Evolutionary conservation across 1,140 invertebrate species (phyloP).

Genomic region (Heliconius congener): DNA sequence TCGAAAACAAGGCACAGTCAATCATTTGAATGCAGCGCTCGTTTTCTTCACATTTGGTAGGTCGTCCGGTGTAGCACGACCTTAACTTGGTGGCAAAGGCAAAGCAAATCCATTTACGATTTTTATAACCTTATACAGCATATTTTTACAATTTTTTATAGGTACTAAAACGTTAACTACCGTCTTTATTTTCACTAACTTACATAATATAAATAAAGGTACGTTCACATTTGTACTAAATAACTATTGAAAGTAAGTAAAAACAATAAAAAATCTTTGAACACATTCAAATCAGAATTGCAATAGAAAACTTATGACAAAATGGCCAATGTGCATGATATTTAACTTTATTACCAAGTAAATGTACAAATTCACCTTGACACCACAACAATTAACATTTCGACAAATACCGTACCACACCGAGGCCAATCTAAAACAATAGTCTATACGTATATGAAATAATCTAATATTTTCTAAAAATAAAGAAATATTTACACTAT

Average conservation of each 20-base stretch:
- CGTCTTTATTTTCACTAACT: too few relatives aligned
- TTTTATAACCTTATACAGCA: conserved; percentile 27
- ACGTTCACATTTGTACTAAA: too few relatives aligned
- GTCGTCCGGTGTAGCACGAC: conserved; percentile 49
- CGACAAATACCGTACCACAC: conserved; percentile 30
- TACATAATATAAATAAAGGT: too few relatives aligned
- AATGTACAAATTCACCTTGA: conserved; percentile 44
- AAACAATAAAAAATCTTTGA: background rate
- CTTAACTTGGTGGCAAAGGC: conserved; percentile 44
- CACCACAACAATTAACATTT: conserved; percentile 39
- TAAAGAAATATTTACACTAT: background rate
- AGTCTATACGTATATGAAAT: background rate
- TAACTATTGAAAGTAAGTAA: background rate
- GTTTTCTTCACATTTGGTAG: conserved; percentile 49
- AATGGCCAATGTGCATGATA: conserved; percentile 10
- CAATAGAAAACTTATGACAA: conserved; percentile 12
- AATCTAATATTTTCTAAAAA: background rate
- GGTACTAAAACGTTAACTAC: background rate
- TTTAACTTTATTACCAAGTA: conserved; percentile 22
- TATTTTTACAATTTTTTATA: background rate
- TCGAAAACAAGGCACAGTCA: conserved; percentile 19
- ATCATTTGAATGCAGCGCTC: conserved; percentile 41
- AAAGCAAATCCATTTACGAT: conserved; percentile 32
- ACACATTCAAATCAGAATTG: background rate
- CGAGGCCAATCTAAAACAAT: conserved; percentile 31